Evolutionary conservation across 2,113 vertebrate species (phyloP).

Genomic region (Paedocypris sp.): DNA sequence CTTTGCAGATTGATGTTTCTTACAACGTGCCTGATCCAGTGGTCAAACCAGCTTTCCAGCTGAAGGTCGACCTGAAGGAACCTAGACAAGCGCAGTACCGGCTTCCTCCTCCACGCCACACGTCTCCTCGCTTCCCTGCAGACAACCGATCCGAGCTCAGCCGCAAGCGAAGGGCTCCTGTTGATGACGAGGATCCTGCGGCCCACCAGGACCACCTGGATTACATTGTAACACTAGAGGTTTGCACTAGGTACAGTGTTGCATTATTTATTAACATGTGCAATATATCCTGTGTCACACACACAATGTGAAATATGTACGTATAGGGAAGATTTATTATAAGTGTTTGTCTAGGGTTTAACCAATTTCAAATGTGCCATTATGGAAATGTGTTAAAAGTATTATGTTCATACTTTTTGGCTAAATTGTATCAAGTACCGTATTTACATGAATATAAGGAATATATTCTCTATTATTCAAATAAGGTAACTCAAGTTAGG

Average conservation of each 20-base stretch:
- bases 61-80: conserved; percentile 76
- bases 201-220: conserved; percentile 77
- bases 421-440: too few species aligned
- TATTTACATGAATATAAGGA: too few species aligned
- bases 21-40: conserved; percentile 84
- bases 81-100: conserved; percentile 54
- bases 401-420: too few species aligned
- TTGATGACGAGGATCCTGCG: conserved; percentile 77
- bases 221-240: conserved; percentile 75
- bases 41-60: conserved; percentile 82
- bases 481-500: too few species aligned
- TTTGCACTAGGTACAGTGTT: conserved; percentile 82
- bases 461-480: too few species aligned
- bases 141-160: conserved; percentile 54
- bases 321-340: too few species aligned
- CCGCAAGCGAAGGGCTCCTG: conserved; percentile 54
- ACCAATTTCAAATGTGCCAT: too few species aligned
- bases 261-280: too few species aligned
- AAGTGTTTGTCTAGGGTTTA: too few species aligned
- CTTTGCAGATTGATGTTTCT: conserved; percentile 76
- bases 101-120: conserved; percentile 33
- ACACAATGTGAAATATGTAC: too few species aligned
- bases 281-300: too few species aligned
- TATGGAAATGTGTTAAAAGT: too few species aligned
- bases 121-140: conserved; percentile 34